Conservation (phyloP, 2,113 vertebrate species). For the Rostratula benghalensis region DNA sequence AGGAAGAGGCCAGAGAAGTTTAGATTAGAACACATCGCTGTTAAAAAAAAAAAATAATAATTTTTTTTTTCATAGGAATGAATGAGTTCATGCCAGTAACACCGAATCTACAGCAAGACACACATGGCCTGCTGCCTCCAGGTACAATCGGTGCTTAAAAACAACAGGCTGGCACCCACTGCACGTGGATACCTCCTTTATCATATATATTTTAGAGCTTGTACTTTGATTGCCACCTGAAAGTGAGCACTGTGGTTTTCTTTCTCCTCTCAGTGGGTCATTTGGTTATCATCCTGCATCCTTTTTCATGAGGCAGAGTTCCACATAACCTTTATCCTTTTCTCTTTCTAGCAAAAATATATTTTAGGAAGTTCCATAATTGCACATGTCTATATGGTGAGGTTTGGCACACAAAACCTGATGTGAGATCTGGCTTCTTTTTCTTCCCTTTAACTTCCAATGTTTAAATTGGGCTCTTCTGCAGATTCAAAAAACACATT, state of each 20-base stretch:
- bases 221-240: not conserved
- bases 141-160: not conserved
- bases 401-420: slow-evolving; percentile 40
- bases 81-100: not conserved
- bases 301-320: not conserved
- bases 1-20: not conserved
- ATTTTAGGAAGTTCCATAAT: slow-evolving; percentile 62
- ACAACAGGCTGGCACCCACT: not conserved
- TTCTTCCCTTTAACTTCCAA: not conserved
- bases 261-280: not conserved
- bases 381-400: slow-evolving; percentile 59
- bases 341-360: slow-evolving; percentile 71
- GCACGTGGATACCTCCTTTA: not conserved
- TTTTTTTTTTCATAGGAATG: not conserved
- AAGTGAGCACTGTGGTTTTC: not conserved
- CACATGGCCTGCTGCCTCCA: not conserved
- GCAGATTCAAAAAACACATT: not conserved
- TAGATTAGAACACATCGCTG: not conserved
- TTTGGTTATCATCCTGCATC: not conserved
- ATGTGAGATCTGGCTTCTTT: slow-evolving; percentile 10
- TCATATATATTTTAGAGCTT: not conserved
- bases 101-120: not conserved
- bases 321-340: slow-evolving; percentile 28
- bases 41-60: not conserved
- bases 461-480: slow-evolving; percentile 10